These are phyloP conservation scores for Trichopoda pennipes DNA, from an alignment of 2,888 invertebrate genomes.

Conservation along the genomic window DNA sequence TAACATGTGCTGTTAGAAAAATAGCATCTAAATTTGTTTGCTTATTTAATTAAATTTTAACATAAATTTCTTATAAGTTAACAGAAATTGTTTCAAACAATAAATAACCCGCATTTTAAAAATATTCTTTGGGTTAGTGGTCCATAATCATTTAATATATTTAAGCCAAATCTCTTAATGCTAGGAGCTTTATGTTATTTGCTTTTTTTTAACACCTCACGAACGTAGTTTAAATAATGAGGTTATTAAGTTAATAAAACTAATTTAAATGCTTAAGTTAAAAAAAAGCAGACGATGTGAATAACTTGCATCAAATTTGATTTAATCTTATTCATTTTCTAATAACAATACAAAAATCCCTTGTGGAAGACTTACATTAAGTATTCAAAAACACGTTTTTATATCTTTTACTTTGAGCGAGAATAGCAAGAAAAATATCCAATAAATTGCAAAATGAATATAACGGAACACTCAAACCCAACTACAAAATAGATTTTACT, in stretches of 20 bases:
- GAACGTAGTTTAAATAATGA: conserved; percentile 26
- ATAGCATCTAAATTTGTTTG: too few species aligned
- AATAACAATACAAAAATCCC: background rate
- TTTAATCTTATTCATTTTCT: conserved; percentile 20
- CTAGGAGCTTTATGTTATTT: background rate
- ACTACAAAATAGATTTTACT: too few species aligned
- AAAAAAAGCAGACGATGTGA: background rate
- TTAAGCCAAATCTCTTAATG: background rate
- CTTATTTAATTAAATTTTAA: too few species aligned
- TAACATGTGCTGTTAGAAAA: too few species aligned
- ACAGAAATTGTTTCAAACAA: too few species aligned
- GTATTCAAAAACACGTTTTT: conserved; percentile 49
- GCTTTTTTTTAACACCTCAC: conserved; percentile 14
- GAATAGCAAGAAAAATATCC: background rate
- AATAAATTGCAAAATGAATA: conserved; percentile 6
- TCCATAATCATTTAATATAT: background rate
- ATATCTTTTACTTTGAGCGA: conserved; percentile 15
- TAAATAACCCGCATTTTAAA: too few species aligned
- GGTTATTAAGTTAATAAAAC: conserved; percentile 8
- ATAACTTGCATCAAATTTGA: conserved; percentile 1
- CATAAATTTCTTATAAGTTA: too few species aligned
- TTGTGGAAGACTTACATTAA: conserved; percentile 13
- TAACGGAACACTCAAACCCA: background rate
- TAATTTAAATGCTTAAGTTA: conserved; percentile 26
- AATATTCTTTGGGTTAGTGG: background rate